These are phyloP conservation scores for Siniperca undulata DNA, from an alignment of 2,797 vertebrate species.

Conservation along the genomic window DNA sequence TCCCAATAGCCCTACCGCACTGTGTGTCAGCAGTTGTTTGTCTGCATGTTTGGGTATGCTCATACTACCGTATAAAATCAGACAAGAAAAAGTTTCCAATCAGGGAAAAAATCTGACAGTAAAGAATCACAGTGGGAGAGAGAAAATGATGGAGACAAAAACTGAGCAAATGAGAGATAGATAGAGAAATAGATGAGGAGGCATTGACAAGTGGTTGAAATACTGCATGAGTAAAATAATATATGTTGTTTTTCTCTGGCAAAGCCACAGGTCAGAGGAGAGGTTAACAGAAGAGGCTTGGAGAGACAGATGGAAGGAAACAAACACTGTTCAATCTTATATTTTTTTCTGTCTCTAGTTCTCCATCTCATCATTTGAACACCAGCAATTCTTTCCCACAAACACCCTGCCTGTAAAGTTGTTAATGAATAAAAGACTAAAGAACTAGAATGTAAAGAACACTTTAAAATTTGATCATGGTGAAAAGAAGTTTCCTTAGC, in stretches of 20 bases:
- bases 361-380: slow-evolving; percentile 16
- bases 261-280: not conserved
- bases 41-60: slow-evolving; percentile 19
- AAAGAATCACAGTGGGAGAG: slow-evolving; percentile 31
- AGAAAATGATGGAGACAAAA: slow-evolving; percentile 19
- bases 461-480: not conserved
- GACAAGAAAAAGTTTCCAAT: slow-evolving; percentile 32
- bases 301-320: slow-evolving; percentile 14
- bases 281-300: slow-evolving; percentile 13
- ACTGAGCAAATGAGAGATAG: slow-evolving; percentile 14
- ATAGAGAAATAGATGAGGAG: not conserved
- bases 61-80: slow-evolving; percentile 2
- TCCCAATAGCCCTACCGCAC: slow-evolving; percentile 5
- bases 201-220: slow-evolving; percentile 11
- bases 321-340: slow-evolving; percentile 3
- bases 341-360: slow-evolving; percentile 1
- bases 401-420: not conserved
- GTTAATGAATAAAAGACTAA: slow-evolving; percentile 34
- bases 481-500: slow-evolving; percentile 10
- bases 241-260: not conserved
- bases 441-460: not conserved
- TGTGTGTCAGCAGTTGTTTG: slow-evolving; percentile 25
- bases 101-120: slow-evolving; percentile 8
- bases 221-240: slow-evolving; percentile 14
- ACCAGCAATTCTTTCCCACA: not conserved